Evolutionary conservation across 2,888 invertebrate genomes (phyloP).

Genomic region (Rambutsinella grinnellia): DNA sequence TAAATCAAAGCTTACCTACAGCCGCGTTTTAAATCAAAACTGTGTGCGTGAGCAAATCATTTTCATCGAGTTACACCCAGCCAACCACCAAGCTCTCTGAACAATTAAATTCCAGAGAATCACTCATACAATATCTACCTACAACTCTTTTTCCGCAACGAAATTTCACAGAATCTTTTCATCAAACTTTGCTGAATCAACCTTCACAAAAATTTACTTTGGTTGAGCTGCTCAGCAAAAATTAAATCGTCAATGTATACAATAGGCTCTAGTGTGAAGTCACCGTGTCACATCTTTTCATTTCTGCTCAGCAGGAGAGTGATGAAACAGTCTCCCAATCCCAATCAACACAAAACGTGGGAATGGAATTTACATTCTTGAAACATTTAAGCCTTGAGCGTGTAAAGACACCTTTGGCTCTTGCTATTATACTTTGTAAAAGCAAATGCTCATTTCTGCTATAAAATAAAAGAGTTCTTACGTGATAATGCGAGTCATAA

Average conservation of each 20-base stretch:
- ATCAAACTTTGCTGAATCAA: background rate
- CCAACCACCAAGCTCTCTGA: background rate
- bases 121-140: background rate
- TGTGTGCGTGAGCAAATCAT: background rate
- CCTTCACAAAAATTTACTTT: background rate
- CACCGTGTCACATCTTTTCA: constrained; percentile 27
- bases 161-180: background rate
- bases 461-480: constrained; percentile 9
- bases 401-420: background rate
- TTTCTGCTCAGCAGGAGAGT: constrained; percentile 29
- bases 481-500: constrained; percentile 1
- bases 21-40: background rate
- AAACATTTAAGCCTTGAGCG: background rate
- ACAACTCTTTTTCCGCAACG: background rate
- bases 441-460: background rate
- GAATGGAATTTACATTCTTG: constrained; percentile 33
- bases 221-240: background rate
- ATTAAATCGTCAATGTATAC: background rate
- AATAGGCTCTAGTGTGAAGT: constrained; percentile 29
- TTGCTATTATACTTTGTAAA: background rate
- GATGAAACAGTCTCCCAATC: constrained; percentile 12
- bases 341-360: constrained; percentile 30
- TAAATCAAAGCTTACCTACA: background rate
- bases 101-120: background rate
- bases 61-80: background rate